A percentile compares a stretch with the other conserved stretches of the same genome.
phyloP scores from a whole-genome alignment of 1,140 invertebrate genomes.

The Pentalonia nigronervosa region DNA sequence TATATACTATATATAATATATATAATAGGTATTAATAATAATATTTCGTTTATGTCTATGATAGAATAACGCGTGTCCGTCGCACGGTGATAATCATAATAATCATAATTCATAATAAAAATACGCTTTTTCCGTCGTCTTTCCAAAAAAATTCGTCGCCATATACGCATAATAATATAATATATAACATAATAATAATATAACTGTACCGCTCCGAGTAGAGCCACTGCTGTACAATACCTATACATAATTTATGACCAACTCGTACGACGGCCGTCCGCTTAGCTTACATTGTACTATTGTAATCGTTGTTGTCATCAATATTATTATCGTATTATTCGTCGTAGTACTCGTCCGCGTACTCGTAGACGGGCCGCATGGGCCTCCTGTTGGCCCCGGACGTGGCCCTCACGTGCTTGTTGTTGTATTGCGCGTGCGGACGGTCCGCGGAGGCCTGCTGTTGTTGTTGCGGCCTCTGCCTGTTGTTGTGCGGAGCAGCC shows the following conservation, averaged over 20 bases:
- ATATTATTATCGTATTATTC: background rate
- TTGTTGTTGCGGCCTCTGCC: conserved; percentile 6
- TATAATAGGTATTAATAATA: conserved; percentile 30
- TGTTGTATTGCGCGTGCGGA: background rate
- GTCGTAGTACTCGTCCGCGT: conserved; percentile 52
- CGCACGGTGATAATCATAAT: conserved; percentile 16
- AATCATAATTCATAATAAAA: background rate
- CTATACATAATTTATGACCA: background rate
- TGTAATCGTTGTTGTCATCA: background rate
- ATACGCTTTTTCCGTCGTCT: background rate
- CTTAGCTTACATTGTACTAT: background rate
- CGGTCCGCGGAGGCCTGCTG: background rate
- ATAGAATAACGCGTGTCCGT: background rate
- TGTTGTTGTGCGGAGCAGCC: background rate
- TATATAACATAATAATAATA: background rate
- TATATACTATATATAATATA: background rate
- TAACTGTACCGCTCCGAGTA: background rate
- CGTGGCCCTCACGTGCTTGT: background rate
- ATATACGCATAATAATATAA: background rate
- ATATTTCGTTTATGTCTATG: conserved; percentile 9
- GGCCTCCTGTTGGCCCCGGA: background rate
- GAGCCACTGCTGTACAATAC: background rate
- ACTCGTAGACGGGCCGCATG: conserved; percentile 39
- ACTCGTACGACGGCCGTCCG: background rate
- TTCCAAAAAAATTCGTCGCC: background rate